These are phyloP conservation scores for Bombus huntii DNA, from an alignment of 1,140 invertebrate species.

Conservation along the genomic window DNA sequence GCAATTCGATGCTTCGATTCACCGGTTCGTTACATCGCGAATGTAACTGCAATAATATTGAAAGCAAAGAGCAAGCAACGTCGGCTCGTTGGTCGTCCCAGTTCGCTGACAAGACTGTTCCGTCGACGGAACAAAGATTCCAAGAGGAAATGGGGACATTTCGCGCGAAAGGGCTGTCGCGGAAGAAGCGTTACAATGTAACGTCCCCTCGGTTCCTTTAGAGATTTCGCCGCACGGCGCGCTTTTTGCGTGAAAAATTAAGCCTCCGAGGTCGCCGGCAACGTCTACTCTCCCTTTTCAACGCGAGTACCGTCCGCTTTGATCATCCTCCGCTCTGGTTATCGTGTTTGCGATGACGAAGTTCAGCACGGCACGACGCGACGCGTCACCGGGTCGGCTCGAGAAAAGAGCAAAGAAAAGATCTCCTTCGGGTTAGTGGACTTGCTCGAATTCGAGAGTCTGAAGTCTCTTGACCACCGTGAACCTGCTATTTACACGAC, in stretches of 20 bases:
- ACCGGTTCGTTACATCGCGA: no score
- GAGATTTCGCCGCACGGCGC: constrained; percentile 1
- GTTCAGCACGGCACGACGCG: neutral
- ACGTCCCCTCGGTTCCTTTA: neutral
- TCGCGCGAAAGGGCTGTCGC: constrained; percentile 1
- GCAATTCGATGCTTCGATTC: no score
- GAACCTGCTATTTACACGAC: neutral
- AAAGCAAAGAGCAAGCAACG: constrained; percentile 6
- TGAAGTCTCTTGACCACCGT: neutral
- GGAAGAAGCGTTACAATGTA: constrained; percentile 35
- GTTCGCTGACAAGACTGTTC: constrained; percentile 1
- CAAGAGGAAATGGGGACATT: constrained; percentile 9
- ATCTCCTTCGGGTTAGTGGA: neutral
- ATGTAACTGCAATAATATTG: neutral
- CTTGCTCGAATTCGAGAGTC: neutral
- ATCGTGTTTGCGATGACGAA: constrained; percentile 32
- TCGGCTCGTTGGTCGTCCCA: neutral
- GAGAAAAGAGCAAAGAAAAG: neutral
- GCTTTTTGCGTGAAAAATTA: constrained; percentile 47
- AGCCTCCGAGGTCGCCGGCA: constrained; percentile 5
- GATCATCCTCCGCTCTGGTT: constrained; percentile 27
- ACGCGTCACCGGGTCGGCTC: neutral
- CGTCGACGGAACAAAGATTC: constrained; percentile 22
- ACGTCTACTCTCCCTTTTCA: neutral
- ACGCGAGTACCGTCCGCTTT: constrained; percentile 5